Evolutionary conservation across 37 sponge, comb jelly and placozoan species (phyloP).

Genomic region (Ianthella basta): DNA sequence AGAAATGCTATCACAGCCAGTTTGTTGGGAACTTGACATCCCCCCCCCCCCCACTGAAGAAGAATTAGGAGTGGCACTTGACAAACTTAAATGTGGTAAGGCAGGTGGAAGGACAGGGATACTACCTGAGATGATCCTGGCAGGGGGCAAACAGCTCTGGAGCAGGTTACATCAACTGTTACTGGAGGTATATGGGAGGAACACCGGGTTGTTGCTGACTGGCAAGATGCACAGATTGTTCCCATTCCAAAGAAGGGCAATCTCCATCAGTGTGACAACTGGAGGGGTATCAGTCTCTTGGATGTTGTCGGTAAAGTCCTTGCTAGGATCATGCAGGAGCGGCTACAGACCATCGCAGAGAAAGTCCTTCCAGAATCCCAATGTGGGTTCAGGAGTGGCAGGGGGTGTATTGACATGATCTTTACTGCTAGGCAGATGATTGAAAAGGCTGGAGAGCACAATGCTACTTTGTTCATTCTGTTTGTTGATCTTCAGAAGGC

Average conservation of each 20-base stretch:
- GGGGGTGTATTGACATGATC: conserved; percentile 10
- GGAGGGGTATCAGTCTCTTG: neutral
- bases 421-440: neutral
- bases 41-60: conserved; percentile 32
- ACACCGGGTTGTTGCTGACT: conserved; percentile 34
- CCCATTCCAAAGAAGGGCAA: neutral
- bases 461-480: neutral
- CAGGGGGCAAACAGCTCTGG: conserved; percentile 25
- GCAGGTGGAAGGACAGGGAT: conserved; percentile 46
- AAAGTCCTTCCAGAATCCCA: neutral
- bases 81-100: conserved; percentile 33
- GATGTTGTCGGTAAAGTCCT: conserved; percentile 5
- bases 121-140: conserved; percentile 34
- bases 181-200: conserved; percentile 46
- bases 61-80: conserved; percentile 13
- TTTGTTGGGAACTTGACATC: conserved; percentile 15
- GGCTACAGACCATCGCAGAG: neutral
- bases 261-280: neutral
- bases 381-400: neutral
- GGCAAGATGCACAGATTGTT: neutral
- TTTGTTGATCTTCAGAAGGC: neutral
- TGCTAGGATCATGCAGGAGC: conserved; percentile 9
- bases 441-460: neutral
- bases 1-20: neutral
- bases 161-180: conserved; percentile 31